Percentiles rank a stretch among this genome's conserved stretches.
Conservation (phyloP, 1,140 invertebrate species). For the Reticulitermes speratus region DNA sequence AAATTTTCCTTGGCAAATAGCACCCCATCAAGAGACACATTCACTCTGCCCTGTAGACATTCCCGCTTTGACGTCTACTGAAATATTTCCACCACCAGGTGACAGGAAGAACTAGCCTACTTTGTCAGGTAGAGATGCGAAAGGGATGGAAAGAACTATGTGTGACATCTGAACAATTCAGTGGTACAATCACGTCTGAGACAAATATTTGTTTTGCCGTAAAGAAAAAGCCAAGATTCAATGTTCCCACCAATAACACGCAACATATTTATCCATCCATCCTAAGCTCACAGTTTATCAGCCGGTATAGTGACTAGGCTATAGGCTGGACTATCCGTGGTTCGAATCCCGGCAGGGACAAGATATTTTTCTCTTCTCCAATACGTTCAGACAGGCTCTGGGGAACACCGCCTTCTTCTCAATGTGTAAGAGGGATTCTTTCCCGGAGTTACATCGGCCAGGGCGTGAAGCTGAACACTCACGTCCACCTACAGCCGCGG, state of each 20-base stretch:
- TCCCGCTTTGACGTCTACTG: background rate
- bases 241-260: background rate
- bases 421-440: too few relatives aligned
- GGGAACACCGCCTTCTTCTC: too few relatives aligned
- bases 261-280: too few relatives aligned
- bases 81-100: background rate
- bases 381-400: too few relatives aligned
- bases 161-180: background rate
- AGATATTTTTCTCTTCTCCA: too few relatives aligned
- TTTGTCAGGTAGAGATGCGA: background rate
- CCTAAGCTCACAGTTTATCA: too few relatives aligned
- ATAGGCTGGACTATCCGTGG: too few relatives aligned
- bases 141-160: background rate
- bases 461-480: too few relatives aligned
- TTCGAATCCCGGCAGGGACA: too few relatives aligned
- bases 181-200: background rate
- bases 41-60: background rate
- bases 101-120: background rate
- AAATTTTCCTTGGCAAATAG: background rate
- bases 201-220: background rate
- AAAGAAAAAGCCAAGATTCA: background rate
- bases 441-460: too few relatives aligned
- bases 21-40: background rate
- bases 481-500: too few relatives aligned
- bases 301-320: too few relatives aligned